These are phyloP conservation scores for Eurytoma californica DNA, from an alignment of 2,888 invertebrate species.

Conservation along the genomic window DNA sequence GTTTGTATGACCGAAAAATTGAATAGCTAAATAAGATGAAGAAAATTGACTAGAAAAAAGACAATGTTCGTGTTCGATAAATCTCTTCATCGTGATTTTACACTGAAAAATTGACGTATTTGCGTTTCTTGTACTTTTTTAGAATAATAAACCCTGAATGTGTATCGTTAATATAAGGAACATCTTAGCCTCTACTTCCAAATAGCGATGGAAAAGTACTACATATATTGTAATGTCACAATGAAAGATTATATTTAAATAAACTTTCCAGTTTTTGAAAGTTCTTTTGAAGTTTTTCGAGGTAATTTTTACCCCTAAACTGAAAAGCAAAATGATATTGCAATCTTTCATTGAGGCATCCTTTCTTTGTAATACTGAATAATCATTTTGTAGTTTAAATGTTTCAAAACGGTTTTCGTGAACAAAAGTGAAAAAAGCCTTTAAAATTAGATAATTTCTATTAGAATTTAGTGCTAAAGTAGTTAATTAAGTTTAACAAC, in stretches of 20 bases:
- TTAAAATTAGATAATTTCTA: conserved; percentile 51
- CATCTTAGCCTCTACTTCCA: conserved; percentile 50
- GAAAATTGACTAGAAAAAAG: conserved; percentile 33
- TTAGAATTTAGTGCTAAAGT: conserved; percentile 48
- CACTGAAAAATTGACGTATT: conserved; percentile 53
- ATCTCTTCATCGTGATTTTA: conserved; percentile 54
- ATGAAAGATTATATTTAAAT: conserved; percentile 32
- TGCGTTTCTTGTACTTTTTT: conserved; percentile 58
- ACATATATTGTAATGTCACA: conserved; percentile 36
- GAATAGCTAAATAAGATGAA: conserved; percentile 19
- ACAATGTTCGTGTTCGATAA: conserved; percentile 54
- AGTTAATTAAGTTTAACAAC: conserved; percentile 43
- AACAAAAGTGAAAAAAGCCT: conserved; percentile 41
- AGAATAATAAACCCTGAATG: conserved; percentile 53
- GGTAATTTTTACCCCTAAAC: conserved; percentile 4
- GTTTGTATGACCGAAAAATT: neutral
- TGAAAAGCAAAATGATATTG: conserved; percentile 13
- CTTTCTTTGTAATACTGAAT: conserved; percentile 58
- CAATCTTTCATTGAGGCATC: conserved; percentile 55
- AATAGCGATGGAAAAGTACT: conserved; percentile 43
- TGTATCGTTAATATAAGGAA: conserved; percentile 54
- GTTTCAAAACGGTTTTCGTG: conserved; percentile 43
- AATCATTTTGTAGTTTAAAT: conserved; percentile 57
- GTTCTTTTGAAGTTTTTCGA: too few relatives aligned
- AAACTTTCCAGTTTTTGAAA: conserved; percentile 24